Conservation (phyloP, 2,888 invertebrate genomes). For the Hypolimnas misippus region DNA sequence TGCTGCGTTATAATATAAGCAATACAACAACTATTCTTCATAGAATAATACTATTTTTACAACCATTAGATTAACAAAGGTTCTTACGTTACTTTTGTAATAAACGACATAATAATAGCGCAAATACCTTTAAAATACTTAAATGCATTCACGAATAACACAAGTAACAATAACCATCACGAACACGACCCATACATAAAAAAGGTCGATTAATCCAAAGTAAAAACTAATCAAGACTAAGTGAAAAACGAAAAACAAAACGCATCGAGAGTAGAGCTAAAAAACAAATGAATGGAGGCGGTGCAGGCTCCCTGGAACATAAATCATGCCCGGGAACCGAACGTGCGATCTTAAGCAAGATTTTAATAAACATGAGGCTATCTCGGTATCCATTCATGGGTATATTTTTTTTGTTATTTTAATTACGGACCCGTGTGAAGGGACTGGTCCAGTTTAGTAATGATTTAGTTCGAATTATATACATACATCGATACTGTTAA, state of each 20-base stretch:
- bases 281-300: slow-evolving; percentile 82
- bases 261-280: slow-evolving; percentile 52
- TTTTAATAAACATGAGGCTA: slow-evolving; percentile 81
- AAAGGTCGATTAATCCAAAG: slow-evolving; percentile 67
- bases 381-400: slow-evolving; percentile 74
- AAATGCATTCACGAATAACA: slow-evolving; percentile 16
- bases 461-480: slow-evolving; percentile 32
- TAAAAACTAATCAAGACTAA: slow-evolving; percentile 82
- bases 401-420: slow-evolving; percentile 68
- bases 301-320: slow-evolving; percentile 67
- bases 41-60: too few relatives aligned
- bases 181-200: slow-evolving; percentile 46
- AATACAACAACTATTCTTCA: too few relatives aligned
- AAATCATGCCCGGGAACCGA: slow-evolving; percentile 73
- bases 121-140: background rate
- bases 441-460: slow-evolving; percentile 44
- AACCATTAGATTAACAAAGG: too few relatives aligned
- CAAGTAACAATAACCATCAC: slow-evolving; percentile 33
- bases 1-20: too few relatives aligned
- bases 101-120: background rate
- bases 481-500: background rate
- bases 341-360: slow-evolving; percentile 64
- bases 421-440: slow-evolving; percentile 79
- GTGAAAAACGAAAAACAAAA: slow-evolving; percentile 68
- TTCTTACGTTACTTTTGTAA: too few relatives aligned